Percentiles rank a stretch among this genome's conserved stretches.
phyloP scores from a whole-genome alignment of 2,888 invertebrate species.

The Ceriagrion tenellum region DNA sequence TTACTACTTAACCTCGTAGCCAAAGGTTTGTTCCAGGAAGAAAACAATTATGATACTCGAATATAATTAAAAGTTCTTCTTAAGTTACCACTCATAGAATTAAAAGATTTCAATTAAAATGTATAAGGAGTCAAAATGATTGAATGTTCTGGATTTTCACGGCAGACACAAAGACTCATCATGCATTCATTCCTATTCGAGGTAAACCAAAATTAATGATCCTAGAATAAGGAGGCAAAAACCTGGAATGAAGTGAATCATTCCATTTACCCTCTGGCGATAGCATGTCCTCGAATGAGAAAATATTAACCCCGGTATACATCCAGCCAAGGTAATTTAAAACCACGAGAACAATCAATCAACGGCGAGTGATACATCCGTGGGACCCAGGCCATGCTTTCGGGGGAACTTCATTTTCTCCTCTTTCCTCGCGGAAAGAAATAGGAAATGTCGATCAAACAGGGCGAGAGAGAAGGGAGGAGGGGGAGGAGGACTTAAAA shows the following conservation, averaged over 20 bases:
- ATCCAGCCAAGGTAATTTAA: background rate
- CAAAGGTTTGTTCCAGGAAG: too few species aligned
- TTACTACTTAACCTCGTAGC: too few species aligned
- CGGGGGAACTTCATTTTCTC: background rate
- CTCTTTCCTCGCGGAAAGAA: constrained; percentile 37
- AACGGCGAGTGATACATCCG: constrained; percentile 31
- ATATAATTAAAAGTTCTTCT: too few species aligned
- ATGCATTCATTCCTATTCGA: too few species aligned
- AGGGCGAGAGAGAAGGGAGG: background rate
- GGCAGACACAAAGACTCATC: too few species aligned
- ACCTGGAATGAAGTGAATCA: background rate
- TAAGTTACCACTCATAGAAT: too few species aligned
- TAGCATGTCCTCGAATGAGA: background rate
- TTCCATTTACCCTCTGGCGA: background rate
- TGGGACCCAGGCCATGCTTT: background rate
- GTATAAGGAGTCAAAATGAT: too few species aligned
- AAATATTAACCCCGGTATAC: background rate
- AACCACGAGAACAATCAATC: constrained; percentile 43
- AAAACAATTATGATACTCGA: too few species aligned
- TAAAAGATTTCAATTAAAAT: too few species aligned
- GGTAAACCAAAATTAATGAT: too few species aligned
- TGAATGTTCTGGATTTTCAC: too few species aligned
- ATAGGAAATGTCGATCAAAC: constrained; percentile 58
- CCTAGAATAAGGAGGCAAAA: background rate
- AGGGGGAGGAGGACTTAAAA: too few species aligned